Base-by-base conservation (phyloP, 2,113 vertebrate genomes). In the Cyprinodon brontotheroides region DNA sequence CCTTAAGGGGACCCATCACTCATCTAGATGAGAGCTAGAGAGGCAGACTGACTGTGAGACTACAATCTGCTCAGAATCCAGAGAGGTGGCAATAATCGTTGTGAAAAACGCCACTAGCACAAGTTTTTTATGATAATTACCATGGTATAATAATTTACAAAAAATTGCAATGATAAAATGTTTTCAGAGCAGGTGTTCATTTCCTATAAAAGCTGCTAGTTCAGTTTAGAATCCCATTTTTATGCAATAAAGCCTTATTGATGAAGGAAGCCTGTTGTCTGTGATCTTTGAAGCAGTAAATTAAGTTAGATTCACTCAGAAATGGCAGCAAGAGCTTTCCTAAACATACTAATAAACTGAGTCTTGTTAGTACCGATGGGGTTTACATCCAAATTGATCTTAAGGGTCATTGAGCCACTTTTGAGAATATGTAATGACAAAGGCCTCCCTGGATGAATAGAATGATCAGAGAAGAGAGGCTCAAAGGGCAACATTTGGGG, bases 351-450 rank as follows among this genome's bases (percentile, higher is more conserved):
- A 63, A 12, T 65, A 61, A 47, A 20, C 20, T n/a, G 15, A 4
- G 41, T 9, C 4, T 68, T 68, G 53, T 81, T 17, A 29, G 3
- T 20, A 37, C 50, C 40, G 69, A 39, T 43, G 4, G 0, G 11
- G 0, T 45, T 61, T 11, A 20, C 47, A 62, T n/a, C 47, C 37
- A 3, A 14, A 68, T 75, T 86, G 57, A 81, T 80, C 60, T 68
- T 57, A 38, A 48, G 63, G 59, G 73, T 88, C 77, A 72, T 3
- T 61, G 36, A 77, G 77, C 67, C 62, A 75, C 50, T 45, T 20
- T 37, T 62, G 47, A 68, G 63, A 74, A 61, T 53, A 68, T 78
- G 62, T 15, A 20, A 53, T 13, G 70, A 90, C 85, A 91, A 87
- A 81, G 79, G 78, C 71, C 48, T 61, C 37, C 20, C 64, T 75